phyloP scores from a whole-genome alignment of 2,888 invertebrate species.

The Leucophenga montana region DNA sequence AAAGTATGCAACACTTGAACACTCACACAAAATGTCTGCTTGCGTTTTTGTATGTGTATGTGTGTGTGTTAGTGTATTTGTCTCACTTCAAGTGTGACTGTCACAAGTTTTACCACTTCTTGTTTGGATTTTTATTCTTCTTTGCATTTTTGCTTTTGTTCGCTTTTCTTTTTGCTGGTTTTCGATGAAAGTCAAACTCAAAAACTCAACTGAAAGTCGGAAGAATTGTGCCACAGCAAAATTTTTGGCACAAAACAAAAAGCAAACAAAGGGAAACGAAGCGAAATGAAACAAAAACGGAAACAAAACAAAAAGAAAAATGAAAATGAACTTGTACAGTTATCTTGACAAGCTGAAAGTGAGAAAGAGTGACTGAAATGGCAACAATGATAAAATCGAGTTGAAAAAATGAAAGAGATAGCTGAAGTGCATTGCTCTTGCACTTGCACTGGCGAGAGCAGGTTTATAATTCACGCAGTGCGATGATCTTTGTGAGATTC shows the following conservation, averaged over 20 bases:
- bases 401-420: conserved; percentile 49
- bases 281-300: conserved; percentile 33
- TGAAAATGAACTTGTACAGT: conserved; percentile 67
- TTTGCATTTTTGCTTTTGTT: no score
- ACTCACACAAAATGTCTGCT: conserved; percentile 13
- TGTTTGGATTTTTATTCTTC: no score
- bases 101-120: conserved; percentile 1
- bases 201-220: conserved; percentile 39
- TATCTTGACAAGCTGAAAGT: conserved; percentile 57
- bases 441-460: conserved; percentile 4
- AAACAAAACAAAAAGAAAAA: conserved; percentile 33
- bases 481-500: neutral
- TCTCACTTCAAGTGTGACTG: neutral
- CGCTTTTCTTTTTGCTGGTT: conserved; percentile 31
- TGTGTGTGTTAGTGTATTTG: neutral
- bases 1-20: conserved; percentile 16
- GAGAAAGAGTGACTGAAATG: neutral
- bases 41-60: conserved; percentile 9
- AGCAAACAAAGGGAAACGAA: conserved; percentile 22
- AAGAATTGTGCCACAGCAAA: conserved; percentile 36
- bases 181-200: conserved; percentile 27
- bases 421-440: conserved; percentile 62
- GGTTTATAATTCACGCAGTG: neutral
- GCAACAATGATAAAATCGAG: no score
- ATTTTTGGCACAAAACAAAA: neutral